A percentile compares a stretch with the other conserved stretches of the same genome.
phyloP scores from a whole-genome alignment of 2,888 invertebrate species.

The Aquatica leii region DNA sequence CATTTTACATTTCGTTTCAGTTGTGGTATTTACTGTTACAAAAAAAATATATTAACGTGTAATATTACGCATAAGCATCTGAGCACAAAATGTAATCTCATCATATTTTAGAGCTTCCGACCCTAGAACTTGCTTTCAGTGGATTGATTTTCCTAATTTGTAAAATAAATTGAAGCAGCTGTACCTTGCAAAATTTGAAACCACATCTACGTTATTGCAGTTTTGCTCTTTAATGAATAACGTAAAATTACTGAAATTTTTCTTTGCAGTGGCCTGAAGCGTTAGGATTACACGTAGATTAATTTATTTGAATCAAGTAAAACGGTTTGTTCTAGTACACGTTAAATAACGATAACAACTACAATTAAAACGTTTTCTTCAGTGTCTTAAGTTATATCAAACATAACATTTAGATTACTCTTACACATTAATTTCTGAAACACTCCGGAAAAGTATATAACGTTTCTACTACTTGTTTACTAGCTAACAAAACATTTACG shows the following conservation, averaged over 20 bases:
- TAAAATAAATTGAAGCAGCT: slow-evolving; percentile 47
- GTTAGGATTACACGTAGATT: too few relatives aligned
- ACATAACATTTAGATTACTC: too few relatives aligned
- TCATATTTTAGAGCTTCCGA: slow-evolving; percentile 44
- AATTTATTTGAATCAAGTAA: too few relatives aligned
- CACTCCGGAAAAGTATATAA: too few relatives aligned
- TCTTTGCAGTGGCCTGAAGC: too few relatives aligned
- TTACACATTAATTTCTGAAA: too few relatives aligned
- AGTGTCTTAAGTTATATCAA: too few relatives aligned
- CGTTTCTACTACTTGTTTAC: too few relatives aligned
- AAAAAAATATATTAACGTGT: slow-evolving; percentile 30
- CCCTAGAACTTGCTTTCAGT: slow-evolving; percentile 35
- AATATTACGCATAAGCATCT: slow-evolving; percentile 35
- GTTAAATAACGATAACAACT: too few relatives aligned
- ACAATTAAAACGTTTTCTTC: too few relatives aligned
- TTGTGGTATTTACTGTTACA: slow-evolving; percentile 21
- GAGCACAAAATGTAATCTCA: slow-evolving; percentile 43
- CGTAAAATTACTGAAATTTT: background rate
- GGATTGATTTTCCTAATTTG: slow-evolving; percentile 49
- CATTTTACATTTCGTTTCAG: slow-evolving; percentile 28
- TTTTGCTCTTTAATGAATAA: slow-evolving; percentile 6
- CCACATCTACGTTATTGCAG: slow-evolving; percentile 22
- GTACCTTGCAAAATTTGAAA: slow-evolving; percentile 33
- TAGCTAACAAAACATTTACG: too few relatives aligned
- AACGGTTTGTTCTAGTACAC: too few relatives aligned